Evolutionary conservation across 2,113 vertebrate genomes (phyloP), one percentile per base, ranked within the genome.

Genomic region (Spea bombifrons): DNA sequence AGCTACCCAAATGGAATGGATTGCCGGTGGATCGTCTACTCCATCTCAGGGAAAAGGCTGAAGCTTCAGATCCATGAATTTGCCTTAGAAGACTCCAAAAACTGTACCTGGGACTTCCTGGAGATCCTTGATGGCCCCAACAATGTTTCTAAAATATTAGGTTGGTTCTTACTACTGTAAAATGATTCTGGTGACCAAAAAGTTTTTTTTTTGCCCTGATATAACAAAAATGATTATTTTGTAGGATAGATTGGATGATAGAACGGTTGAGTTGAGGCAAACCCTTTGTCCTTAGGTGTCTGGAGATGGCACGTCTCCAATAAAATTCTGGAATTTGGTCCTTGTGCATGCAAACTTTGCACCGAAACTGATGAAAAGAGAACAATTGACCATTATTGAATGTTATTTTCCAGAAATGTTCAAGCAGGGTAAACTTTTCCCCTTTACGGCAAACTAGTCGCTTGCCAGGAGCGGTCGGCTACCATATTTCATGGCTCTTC

Each of bases 1-100:
- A 9, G 15, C 50, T 86, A 84, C 61, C 61, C 47, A 3, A 59
- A 66, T 8, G 46, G 52, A 9, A 12, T 83, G 59, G 78, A 81
- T 66, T 76, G 73, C 59, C 50, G 53, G 44, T 78, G 75, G 81
- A 79, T 45, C 71, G 52, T 82, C 43, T 83, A 73, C 73, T 76
- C 84, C 46, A 75, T 16, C 43, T 77, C 64, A 63, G 81, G 74
- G 70, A 66, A 75, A 10, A 78, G 44, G 7, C 15, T 83, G 17
- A 66, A 80, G 45, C 9, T 72, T 66, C 3, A 57, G 15, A 3
- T 82, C 71, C 48, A 15, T 8, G 73, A 78, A 49, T 75, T 84
- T 67, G 43, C 9, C 65, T 43, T 17, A 16, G 71, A 85, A 30
- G 50, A 67, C 5, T 30, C 61, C 8, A 46, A 7, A 49, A 43